phyloP scores from a whole-genome alignment of 2,113 vertebrate genomes.

The Scatophagus argus region DNA sequence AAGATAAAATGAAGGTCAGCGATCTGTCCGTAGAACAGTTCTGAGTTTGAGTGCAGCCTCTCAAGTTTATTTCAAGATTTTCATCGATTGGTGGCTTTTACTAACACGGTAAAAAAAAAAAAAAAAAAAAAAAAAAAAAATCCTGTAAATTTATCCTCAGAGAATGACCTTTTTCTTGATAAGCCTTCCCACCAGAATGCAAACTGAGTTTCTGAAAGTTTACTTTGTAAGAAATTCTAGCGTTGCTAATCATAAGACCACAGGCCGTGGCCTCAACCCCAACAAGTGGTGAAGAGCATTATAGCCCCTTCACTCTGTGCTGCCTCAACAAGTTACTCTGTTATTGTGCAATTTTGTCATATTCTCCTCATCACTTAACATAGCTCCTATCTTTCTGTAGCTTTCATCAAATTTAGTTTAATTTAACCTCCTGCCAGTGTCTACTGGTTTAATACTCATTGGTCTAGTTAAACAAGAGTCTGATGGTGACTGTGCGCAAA shows the following conservation, averaged over 20 bases:
- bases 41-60: constrained; percentile 24
- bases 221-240: not conserved
- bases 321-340: not conserved
- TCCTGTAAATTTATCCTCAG: not conserved
- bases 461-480: constrained; percentile 33
- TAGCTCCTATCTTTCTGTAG: not conserved
- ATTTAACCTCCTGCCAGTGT: constrained; percentile 37
- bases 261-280: not conserved
- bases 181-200: not conserved
- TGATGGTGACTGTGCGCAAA: constrained; percentile 13
- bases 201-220: not conserved
- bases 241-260: not conserved
- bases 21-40: constrained; percentile 1
- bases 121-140: not conserved
- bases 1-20: constrained; percentile 27
- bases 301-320: not conserved
- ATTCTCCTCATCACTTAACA: not conserved
- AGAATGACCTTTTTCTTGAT: not conserved
- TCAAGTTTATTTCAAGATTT: constrained; percentile 1
- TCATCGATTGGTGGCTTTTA: not conserved
- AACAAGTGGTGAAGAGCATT: constrained; percentile 2
- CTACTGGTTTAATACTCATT: constrained; percentile 11
- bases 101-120: not conserved
- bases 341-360: not conserved
- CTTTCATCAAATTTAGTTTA: not conserved